Evolutionary conservation across 2,113 vertebrate species (phyloP).

Genomic region (Sminthopsis crassicaudata): DNA sequence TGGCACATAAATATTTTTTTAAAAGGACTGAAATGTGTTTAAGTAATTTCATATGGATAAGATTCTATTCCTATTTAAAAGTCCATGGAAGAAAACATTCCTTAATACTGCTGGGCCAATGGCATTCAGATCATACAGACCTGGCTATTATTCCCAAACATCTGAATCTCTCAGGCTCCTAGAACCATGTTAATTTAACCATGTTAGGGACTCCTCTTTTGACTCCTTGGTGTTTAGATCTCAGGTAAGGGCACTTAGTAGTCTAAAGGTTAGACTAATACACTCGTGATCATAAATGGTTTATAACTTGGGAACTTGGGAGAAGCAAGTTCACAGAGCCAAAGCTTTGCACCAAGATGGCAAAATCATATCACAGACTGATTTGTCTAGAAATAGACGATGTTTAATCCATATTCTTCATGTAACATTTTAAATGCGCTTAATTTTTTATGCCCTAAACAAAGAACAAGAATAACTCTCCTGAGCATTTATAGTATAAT

Average conservation of each 20-base stretch:
- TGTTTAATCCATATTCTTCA: not conserved
- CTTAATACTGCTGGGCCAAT: not conserved
- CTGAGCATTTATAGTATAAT: not conserved
- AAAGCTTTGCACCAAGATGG: constrained; percentile 4
- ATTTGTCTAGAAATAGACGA: not conserved
- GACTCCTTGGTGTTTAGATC: not conserved
- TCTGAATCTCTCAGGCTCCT: not conserved
- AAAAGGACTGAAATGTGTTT: not conserved
- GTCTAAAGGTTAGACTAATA: constrained; percentile 4
- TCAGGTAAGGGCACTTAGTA: not conserved
- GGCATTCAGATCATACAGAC: not conserved
- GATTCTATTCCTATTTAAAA: not conserved
- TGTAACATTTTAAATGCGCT: not conserved
- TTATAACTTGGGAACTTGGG: not conserved
- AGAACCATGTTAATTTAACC: not conserved
- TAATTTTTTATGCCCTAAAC: not conserved
- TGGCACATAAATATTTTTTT: not conserved
- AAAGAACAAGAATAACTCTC: not conserved
- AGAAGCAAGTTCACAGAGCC: not conserved
- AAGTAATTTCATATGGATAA: not conserved
- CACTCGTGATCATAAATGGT: not conserved
- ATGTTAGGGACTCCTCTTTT: not conserved
- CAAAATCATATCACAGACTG: constrained; percentile 18
- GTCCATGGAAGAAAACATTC: not conserved
- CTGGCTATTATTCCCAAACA: not conserved